phyloP scores from a whole-genome alignment of 2,797 vertebrate species.

The Capromys pilorides region DNA sequence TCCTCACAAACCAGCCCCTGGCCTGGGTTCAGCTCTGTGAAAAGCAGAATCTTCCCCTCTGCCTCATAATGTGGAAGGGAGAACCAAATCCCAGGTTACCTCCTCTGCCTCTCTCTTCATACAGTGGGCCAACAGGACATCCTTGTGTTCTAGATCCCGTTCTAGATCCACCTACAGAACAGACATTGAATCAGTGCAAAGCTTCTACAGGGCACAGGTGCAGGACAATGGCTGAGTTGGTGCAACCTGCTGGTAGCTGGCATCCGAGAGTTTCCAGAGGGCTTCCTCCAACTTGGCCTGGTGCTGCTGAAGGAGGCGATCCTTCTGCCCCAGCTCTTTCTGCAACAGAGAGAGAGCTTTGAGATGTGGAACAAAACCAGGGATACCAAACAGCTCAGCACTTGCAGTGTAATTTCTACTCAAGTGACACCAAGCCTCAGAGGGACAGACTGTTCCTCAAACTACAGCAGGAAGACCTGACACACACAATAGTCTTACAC shows the following conservation, averaged over 20 bases:
- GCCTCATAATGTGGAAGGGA: not conserved
- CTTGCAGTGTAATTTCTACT: not conserved
- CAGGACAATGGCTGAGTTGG: not conserved
- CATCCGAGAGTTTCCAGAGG: constrained; percentile 90
- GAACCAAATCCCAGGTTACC: constrained; percentile 82
- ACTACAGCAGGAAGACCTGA: not conserved
- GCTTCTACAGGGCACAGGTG: not conserved
- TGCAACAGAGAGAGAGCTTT: constrained; percentile 79
- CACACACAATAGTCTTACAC: fast-evolving
- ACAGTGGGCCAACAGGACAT: constrained; percentile 89
- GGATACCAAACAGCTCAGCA: not conserved
- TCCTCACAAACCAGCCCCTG: not conserved
- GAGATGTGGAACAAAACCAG: not conserved
- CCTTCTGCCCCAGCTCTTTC: constrained; percentile 96
- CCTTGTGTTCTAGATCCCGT: constrained; percentile 91
- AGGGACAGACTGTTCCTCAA: not conserved
- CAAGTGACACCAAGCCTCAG: not conserved
- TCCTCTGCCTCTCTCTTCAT: constrained; percentile 90
- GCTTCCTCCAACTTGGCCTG: constrained; percentile 94
- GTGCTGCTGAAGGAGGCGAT: constrained; percentile 93
- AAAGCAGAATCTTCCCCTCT: not conserved
- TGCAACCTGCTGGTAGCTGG: constrained; percentile 90
- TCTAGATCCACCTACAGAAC: constrained; percentile 89
- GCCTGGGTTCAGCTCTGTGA: not conserved
- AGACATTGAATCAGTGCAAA: not conserved